Conservation (phyloP, 2,888 invertebrate genomes). For the Noctua fimbriata region DNA sequence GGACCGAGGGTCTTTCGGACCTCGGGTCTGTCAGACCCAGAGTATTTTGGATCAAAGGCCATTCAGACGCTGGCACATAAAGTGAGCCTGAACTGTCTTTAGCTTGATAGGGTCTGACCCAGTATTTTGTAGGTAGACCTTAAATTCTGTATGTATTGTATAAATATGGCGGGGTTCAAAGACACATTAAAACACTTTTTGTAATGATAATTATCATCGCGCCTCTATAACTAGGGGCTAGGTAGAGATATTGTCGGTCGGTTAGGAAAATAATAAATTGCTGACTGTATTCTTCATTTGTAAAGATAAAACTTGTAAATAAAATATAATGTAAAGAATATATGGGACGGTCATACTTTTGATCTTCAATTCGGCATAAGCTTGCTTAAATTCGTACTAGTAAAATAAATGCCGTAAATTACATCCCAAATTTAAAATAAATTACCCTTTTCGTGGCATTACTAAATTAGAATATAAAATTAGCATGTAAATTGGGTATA, state of each 20-base stretch:
- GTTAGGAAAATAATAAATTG: constrained; percentile 1
- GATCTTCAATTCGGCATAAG: constrained; percentile 1
- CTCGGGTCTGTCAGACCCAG: neutral
- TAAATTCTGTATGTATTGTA: neutral
- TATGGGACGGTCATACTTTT: neutral
- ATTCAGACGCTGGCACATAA: neutral
- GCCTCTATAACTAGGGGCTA: constrained; percentile 10
- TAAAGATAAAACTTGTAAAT: constrained; percentile 41
- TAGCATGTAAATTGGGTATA: constrained; percentile 46
- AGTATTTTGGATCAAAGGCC: rapidly evolving
- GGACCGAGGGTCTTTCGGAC: neutral
- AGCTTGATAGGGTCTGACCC: neutral
- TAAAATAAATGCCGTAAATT: neutral
- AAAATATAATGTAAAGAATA: constrained; percentile 29
- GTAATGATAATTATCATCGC: constrained; percentile 6
- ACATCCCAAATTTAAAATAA: constrained; percentile 12
- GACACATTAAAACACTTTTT: neutral
- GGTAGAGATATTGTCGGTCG: neutral
- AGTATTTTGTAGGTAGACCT: neutral
- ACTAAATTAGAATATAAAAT: constrained; percentile 42
- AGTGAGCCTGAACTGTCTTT: neutral
- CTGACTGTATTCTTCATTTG: neutral
- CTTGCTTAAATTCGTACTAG: constrained; percentile 20
- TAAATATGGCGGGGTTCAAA: neutral
- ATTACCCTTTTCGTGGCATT: constrained; percentile 36